phyloP scores from a whole-genome alignment of 2,888 invertebrate species.

The Agrenia bidenticulata region DNA sequence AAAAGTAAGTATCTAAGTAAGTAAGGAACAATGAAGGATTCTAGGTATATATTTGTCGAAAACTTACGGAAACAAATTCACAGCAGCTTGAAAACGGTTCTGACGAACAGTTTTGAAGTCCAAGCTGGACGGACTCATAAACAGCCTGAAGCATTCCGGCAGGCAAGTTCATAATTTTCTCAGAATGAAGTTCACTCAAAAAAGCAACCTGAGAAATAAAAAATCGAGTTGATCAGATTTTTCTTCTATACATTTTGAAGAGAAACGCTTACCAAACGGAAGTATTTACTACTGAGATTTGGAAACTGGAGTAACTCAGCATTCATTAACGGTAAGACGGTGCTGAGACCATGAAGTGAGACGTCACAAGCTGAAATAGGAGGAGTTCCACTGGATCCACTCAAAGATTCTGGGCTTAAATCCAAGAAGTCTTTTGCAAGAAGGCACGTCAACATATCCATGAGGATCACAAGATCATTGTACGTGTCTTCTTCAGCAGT shows the following conservation, averaged over 20 bases:
- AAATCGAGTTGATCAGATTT: conserved; percentile 39
- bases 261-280: conserved; percentile 49
- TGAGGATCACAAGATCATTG: conserved; percentile 74
- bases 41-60: neutral
- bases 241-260: too few species aligned
- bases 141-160: conserved; percentile 61
- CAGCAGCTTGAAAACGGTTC: conserved; percentile 63
- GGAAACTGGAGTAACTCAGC: conserved; percentile 71
- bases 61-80: conserved; percentile 61
- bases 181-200: conserved; percentile 47
- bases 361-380: conserved; percentile 63
- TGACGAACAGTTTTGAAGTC: conserved; percentile 63
- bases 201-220: conserved; percentile 35
- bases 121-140: conserved; percentile 63
- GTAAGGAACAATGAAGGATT: too few species aligned
- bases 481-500: conserved; percentile 71
- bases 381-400: conserved; percentile 44
- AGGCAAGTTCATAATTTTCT: conserved; percentile 56
- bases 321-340: conserved; percentile 72
- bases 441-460: conserved; percentile 71
- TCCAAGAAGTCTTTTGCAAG: conserved; percentile 63
- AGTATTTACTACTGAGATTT: conserved; percentile 66
- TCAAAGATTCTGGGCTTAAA: conserved; percentile 54
- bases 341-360: conserved; percentile 68
- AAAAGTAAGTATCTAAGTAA: too few species aligned